Percentiles rank a stretch among this genome's conserved stretches.
phyloP scores from a whole-genome alignment of 2,113 vertebrate species.

The Xerus inauris region DNA sequence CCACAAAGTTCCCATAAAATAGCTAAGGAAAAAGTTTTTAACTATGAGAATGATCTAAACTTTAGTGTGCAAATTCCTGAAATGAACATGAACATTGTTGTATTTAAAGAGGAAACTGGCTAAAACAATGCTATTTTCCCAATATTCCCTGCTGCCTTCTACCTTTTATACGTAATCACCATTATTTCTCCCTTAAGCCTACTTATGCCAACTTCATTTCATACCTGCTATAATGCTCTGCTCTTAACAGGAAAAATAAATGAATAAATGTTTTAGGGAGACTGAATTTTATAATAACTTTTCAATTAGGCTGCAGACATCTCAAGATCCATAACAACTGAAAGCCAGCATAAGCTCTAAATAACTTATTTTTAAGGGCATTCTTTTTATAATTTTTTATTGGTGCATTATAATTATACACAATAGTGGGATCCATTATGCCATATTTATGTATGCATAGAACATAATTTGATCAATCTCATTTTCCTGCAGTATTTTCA shows the following conservation, averaged over 20 bases:
- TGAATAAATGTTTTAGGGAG: neutral
- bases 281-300: neutral
- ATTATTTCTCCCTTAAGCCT: neutral
- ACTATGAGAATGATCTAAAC: neutral
- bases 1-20: neutral
- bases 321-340: neutral
- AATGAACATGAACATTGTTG: neutral
- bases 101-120: neutral
- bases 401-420: no score
- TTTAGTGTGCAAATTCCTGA: neutral
- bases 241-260: slow-evolving; percentile 14
- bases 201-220: neutral
- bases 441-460: no score
- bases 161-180: neutral
- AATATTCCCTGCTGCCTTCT: neutral
- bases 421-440: no score
- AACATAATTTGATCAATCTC: no score
- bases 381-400: neutral
- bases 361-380: neutral
- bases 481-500: no score
- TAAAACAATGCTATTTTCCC: neutral
- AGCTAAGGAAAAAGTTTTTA: neutral
- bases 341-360: neutral
- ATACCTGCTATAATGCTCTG: neutral
- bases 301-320: slow-evolving; percentile 29